These are phyloP conservation scores for Carollia perspicillata DNA, from an alignment of 2,113 vertebrate species.

Conservation along the genomic window DNA sequence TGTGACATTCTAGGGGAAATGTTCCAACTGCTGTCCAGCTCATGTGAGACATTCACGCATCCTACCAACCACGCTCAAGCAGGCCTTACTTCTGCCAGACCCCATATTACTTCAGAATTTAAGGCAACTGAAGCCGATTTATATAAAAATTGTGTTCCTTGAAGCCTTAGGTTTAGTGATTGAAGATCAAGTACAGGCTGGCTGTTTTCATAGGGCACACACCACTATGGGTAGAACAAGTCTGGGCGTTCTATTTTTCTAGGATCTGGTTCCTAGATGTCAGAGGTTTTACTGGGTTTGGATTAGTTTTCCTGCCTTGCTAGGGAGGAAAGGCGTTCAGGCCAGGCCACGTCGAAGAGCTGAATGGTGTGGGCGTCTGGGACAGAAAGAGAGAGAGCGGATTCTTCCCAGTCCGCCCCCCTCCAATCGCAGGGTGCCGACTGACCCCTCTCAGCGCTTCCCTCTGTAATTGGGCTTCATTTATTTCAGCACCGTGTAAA, in stretches of 20 bases:
- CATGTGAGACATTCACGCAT: too few relatives aligned
- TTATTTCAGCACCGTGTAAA: background rate
- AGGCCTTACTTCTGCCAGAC: too few relatives aligned
- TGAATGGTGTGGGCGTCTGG: background rate
- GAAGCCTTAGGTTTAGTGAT: background rate
- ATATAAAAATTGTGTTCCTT: background rate
- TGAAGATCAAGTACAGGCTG: background rate
- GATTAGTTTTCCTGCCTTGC: background rate
- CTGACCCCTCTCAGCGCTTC: background rate
- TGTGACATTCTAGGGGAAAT: too few relatives aligned
- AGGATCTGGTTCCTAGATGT: background rate
- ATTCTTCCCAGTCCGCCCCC: background rate
- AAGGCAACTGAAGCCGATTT: background rate
- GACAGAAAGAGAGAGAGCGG: background rate
- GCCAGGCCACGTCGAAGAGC: background rate
- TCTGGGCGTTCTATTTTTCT: background rate
- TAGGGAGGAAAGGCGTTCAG: background rate
- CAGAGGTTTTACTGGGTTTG: background rate
- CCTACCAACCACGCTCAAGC: too few relatives aligned
- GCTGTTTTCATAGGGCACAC: background rate
- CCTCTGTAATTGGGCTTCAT: background rate
- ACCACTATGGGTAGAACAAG: background rate
- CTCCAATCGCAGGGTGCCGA: rapidly evolving
- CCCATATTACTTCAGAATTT: background rate
- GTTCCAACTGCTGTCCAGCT: too few relatives aligned